Base-by-base conservation (phyloP, 1,140 invertebrate species). In the Amyelois transitella region DNA sequence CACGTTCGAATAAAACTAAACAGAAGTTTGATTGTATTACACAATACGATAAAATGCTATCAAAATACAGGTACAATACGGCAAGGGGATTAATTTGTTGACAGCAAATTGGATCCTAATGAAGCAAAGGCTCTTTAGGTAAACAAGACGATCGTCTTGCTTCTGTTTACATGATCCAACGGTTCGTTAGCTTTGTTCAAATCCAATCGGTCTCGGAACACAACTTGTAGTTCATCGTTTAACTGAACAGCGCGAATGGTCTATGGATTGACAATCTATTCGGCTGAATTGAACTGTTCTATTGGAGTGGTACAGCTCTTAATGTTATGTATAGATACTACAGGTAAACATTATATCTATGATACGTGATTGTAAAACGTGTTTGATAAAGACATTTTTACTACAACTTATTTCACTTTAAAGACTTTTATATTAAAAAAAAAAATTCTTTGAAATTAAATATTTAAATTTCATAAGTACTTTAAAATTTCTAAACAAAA, bases 71-170 rank as follows among this genome's bases (percentile, higher is more conserved):
- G 48, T 62, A 71, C 70, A 67, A 75, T 72, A 63, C 43, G 59
- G 67, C 69, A 81, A 72, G 61, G 70, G 72, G 73, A 80, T 84
- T 83, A 84, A 86, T 83, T 84, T 86, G 81, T 84, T 86, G 83
- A 84, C 79, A 84, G 83, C 76, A 83, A 86, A 84, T 86, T 84
- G 81, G 83, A 86, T 86, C 81, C 81, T 86, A 86, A 86, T 86
- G 83, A 86, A 86, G 79, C 83, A 86, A 86, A 86, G 83, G 81
- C 81, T 79, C 76, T 84, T 79, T 79, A 84, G 75, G 77, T 86
- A 84, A 86, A 86, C 83, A 86, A 81, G 80, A 80, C 83, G 79
- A 77, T 78, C 79, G 80, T 86, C 83, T 86, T 85, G 75, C 74
- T 75, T 69, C 74, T 86, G 83, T 86, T 86, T 86, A 86, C 83